Evolutionary conservation across 64 coral and sea anemone species (phyloP).

Genomic region (Exaiptasia diaphana): DNA sequence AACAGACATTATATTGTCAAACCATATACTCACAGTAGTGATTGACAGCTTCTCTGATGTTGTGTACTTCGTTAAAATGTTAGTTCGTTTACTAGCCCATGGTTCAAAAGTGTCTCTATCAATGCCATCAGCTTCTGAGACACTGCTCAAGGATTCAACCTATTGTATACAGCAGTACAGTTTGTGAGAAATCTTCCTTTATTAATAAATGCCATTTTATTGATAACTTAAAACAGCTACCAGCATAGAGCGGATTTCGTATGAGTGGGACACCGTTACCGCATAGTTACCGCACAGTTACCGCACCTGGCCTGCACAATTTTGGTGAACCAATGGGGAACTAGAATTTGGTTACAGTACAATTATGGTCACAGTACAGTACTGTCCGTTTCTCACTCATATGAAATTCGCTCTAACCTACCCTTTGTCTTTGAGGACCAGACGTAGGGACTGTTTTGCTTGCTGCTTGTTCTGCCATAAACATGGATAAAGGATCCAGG

Average conservation of each 20-base stretch:
- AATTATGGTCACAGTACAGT: neutral
- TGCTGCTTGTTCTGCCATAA: constrained; percentile 70
- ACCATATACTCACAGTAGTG: constrained; percentile 89
- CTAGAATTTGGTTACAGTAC: no score
- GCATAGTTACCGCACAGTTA: no score
- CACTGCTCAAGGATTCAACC: neutral
- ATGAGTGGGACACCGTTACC: no score
- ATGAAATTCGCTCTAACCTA: no score
- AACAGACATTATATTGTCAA: no score
- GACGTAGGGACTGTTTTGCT: constrained; percentile 37
- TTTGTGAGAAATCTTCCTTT: neutral
- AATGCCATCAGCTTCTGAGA: neutral
- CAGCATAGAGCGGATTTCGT: no score
- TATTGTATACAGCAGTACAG: neutral
- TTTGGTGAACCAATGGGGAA: no score
- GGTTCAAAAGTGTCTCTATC: constrained; percentile 83
- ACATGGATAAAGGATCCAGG: constrained; percentile 90
- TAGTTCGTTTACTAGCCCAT: constrained; percentile 74
- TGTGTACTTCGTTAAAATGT: constrained; percentile 91
- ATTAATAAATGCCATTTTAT: neutral
- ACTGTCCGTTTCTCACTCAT: neutral
- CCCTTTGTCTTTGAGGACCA: constrained; percentile 39
- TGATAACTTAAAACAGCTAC: neutral
- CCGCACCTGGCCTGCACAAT: no score
- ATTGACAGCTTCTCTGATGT: constrained; percentile 97